Evolutionary conservation across 2,888 invertebrate genomes (phyloP), one percentile per base, ranked within the genome.

Genomic region (Willowsia nigromaculata): DNA sequence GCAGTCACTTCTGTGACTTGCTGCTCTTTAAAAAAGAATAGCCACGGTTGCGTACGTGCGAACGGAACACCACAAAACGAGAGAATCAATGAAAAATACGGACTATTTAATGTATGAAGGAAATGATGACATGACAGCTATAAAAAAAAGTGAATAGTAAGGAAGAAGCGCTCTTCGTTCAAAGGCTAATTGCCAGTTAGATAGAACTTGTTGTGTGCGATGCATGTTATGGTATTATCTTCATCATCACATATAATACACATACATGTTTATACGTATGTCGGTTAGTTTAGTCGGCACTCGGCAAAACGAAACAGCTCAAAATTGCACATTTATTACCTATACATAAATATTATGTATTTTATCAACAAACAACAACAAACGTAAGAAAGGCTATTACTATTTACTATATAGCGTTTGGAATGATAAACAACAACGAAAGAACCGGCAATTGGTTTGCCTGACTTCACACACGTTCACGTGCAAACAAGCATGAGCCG

Each of bases 401-500:
- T n/a, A 50, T 13, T n/a, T n/a, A n/a, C n/a, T n/a, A n/a, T n/a
- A n/a, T n/a, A n/a, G n/a, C n/a, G n/a, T n/a, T n/a, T n/a, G 30
- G 30, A 30, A 30, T 7, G 62, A 62, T 62, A 13, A 68, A 68
- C 27, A 37, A 7, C 62, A 62, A 65, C 68, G n/a, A 68, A 33
- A 47, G 25, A 74, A 74, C 74, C 74, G 74, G 74, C 74, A 74
- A 74, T 27, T 74, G 27, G 27, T 47, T 27, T 74, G 47, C 25
- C 47, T 74, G 43, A 50, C 74, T 50, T 47, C 25, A 25, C 47
- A 15, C 47, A 47, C 74, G 74, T 74, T 22, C 27, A 47, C 47
- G 74, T 74, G 47, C 30, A 74, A 74, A 47, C 74, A 27, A 50
- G 74, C 47, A 47, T 74, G 74, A 74, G 74, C 74, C 74, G 74